Evolutionary conservation across 1,140 invertebrate species (phyloP), one percentile per base, ranked within the genome.

Genomic region (Neelides sp.): DNA sequence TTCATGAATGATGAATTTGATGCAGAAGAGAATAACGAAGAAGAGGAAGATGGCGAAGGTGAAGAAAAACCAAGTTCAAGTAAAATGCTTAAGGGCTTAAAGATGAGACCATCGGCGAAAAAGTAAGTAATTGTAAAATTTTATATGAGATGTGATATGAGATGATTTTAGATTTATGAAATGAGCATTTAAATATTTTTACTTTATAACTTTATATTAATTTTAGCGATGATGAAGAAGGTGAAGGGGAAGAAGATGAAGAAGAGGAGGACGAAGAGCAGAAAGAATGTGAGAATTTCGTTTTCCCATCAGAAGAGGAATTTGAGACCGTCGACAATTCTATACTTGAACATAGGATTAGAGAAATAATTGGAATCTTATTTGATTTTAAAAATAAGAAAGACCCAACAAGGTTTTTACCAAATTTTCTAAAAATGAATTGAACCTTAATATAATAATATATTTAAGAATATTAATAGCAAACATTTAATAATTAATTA

Each of bases 341-440:
- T 63, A 80, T 91, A 59, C 73, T 96, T 5, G 83, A 91, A 65
- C 83, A 90, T 63, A 75, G 92, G 63, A 95, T 97, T 40, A 82
- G 85, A 58, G 93, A 97, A 66, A 74, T 93, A 36, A 72, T 88
- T 12, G 73, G 80, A 59, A 86, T 97, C 13, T 71, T 98, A 28
- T 77, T 80, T 12, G 89, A 98, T 70, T 98, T 98, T 63, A 86
- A 78, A 55, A 79, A 75, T 44, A 71, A 85, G 44, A 76, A 84
- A 51, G 79, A 93, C 41, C 39, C n/a, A 24, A 20, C 35, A 43
- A 52, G 46, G 19, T 22, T 37, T 48, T 35, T 23, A 4, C 48
- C n/a, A 24, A 28, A 30, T 35, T 39, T 20, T 13, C 2, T 22
- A 17, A 50, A 52, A 40, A 26, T 39, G 44, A 42, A 28, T 8